Percentiles rank a stretch among this genome's conserved stretches.
Conservation (phyloP, 2,888 invertebrate genomes). For the Pemphredon lugubris region DNA sequence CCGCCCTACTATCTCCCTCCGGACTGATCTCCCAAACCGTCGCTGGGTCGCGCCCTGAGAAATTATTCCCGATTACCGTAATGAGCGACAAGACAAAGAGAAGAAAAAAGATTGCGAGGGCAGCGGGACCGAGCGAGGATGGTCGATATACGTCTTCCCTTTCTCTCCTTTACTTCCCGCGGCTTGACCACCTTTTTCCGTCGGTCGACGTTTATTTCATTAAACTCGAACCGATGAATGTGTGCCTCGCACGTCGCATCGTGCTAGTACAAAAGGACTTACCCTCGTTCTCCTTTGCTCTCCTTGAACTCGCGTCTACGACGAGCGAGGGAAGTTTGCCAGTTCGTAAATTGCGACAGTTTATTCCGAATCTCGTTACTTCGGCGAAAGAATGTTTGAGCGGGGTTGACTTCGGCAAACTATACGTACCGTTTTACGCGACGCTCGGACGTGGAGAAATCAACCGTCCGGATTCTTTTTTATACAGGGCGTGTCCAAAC, state of each 20-base stretch:
- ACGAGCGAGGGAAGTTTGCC: too few relatives aligned
- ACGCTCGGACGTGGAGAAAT: too few relatives aligned
- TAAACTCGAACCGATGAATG: conserved; percentile 55
- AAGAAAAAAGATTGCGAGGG: conserved; percentile 4
- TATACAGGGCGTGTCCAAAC: too few relatives aligned
- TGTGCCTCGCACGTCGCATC: conserved; percentile 1
- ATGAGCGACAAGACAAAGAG: conserved; percentile 42
- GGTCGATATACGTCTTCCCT: conserved; percentile 7
- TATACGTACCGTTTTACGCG: too few relatives aligned
- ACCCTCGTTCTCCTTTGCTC: too few relatives aligned
- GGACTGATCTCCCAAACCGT: conserved; percentile 38
- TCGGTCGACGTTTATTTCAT: conserved; percentile 64
- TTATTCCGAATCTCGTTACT: too few relatives aligned
- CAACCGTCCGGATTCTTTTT: too few relatives aligned
- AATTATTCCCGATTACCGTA: conserved; percentile 67
- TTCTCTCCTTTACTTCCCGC: conserved; percentile 42
- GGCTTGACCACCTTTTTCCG: conserved; percentile 47
- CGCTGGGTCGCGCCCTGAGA: conserved; percentile 49
- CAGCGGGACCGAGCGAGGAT: conserved; percentile 14
- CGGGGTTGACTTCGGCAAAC: too few relatives aligned
- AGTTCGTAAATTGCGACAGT: too few relatives aligned
- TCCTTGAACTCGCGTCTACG: too few relatives aligned
- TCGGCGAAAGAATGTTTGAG: too few relatives aligned
- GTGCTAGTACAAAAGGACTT: too few relatives aligned
- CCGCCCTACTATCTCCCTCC: conserved; percentile 46